Evolutionary conservation across 2,113 vertebrate genomes (phyloP), one percentile per base, ranked within the genome.

Genomic region (Notothenia rossii): DNA sequence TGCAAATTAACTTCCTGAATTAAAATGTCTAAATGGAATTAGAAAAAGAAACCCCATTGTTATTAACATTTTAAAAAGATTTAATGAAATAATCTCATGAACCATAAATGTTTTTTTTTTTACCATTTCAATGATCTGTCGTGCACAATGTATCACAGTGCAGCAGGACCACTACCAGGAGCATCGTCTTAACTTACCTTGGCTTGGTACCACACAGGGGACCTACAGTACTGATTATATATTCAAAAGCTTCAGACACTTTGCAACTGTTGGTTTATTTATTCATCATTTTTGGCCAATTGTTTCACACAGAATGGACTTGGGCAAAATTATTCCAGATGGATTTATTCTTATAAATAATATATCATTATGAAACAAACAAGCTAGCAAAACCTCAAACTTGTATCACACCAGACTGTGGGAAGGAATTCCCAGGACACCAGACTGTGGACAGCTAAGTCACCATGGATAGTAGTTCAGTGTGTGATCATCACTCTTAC

Each of bases 331-430:
- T 53, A 55, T 50, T 78, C 81, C 70, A 74, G 22, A 77, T 70
- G 77, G 76, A 79, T 64, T 84, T 20, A 53, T 46, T 25, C 54
- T 61, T 40, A 88, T 91, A 56, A 82, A 89, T 84, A 81, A 87
- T 88, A 83, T 20, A 92, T 79, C 25, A 22, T 14, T 22, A 51
- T 58, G 36, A 90, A 82, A 64, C 46, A 69, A 77, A 74, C 53
- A 72, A 55, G 36, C 36, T 36, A 36, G 67, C 3, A 20, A 68
- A 45, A n/a, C 13, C 15, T 36, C 36, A 36, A 36, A 5, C 15
- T 48, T 7, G 18, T 58, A 50, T 63, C 66, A 67, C 50, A 43
- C 64, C 45, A 20, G 46, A 20, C 45, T 50, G 22, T 82, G 46
- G 63, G 55, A 54, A 73, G 53, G 2, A 86, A 84, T 45, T 18